phyloP scores from a whole-genome alignment of 1,140 invertebrate genomes.

The Papilio glaucus region DNA sequence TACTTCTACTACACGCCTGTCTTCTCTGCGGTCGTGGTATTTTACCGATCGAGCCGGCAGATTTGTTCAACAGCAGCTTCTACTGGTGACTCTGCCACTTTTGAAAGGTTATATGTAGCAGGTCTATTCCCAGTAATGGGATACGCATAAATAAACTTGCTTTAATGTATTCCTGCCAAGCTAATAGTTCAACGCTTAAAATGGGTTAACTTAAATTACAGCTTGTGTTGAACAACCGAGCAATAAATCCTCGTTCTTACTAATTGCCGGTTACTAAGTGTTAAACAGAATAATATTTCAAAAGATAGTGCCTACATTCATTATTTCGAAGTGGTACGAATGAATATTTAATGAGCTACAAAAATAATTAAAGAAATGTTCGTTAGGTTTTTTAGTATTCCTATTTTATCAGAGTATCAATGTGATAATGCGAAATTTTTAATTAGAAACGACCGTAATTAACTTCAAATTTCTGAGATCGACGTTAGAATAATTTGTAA shows the following conservation, averaged over 20 bases:
- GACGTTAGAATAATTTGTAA: no score
- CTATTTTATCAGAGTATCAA: neutral
- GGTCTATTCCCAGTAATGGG: neutral
- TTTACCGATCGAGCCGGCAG: no score
- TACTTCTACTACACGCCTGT: no score
- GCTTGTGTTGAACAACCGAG: conserved; percentile 36
- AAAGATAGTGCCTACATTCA: conserved; percentile 30
- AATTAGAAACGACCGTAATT: no score
- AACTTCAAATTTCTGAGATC: no score
- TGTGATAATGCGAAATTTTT: neutral
- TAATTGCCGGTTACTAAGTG: conserved; percentile 34
- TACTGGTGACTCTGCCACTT: no score
- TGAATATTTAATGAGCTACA: conserved; percentile 30
- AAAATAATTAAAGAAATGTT: conserved; percentile 1
- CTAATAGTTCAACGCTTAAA: conserved; percentile 32
- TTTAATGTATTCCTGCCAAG: conserved; percentile 10
- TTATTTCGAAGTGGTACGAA: conserved; percentile 11
- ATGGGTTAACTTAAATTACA: conserved; percentile 36
- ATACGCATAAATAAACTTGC: conserved; percentile 1
- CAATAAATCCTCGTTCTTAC: conserved; percentile 33
- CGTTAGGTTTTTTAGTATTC: neutral
- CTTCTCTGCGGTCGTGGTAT: no score
- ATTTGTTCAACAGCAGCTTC: no score
- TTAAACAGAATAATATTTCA: conserved; percentile 38
- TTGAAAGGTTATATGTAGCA: no score